Base-by-base conservation (phyloP, 2,888 invertebrate species). In the Chrysodeixis includens region DNA sequence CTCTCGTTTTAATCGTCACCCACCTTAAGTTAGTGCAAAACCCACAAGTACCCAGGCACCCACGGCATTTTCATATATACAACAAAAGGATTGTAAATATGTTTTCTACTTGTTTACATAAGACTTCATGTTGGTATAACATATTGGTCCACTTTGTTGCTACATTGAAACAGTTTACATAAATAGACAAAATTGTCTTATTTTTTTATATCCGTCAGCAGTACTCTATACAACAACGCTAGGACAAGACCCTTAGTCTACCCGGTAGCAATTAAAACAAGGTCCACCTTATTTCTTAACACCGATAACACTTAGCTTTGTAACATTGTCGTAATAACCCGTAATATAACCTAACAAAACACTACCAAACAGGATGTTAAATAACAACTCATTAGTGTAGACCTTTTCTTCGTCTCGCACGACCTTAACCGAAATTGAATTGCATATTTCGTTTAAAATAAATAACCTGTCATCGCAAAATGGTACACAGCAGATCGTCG, bases 391-490 rank as follows among this genome's bases (percentile, higher is more conserved):
- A 78, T 78, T 77, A 78, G 65, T 44, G 51, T 57, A 58, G 65
- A 69, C 78, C 66, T 60, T 66, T 78, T 81, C 68, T 65, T 69
- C 80, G 82, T 76, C 65, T 71, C 59, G 61, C 71, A 72, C 62
- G 82, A 84, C 79, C 81, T 81, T 76, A 76, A 35, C 54, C 40
- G 52, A 70, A 54, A 69, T 67, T 46, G 74, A 46, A 67, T 79
- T 76, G 68, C 81, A 79, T 78, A 77, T 84, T 83, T 74, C 78
- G 71, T 85, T 84, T 86, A 90, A 88, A 91, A 91, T 90, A 91
- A 91, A 92, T 91, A 89, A 86, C 88, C 88, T 89, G 88, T 88
- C 90, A 89, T 78, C 84, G 74, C 81, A 84, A 88, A 89, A 89
- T 85, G 78, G 83, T 86, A 79, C 76, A 83, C 80, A 77, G 74